These are phyloP conservation scores for Abrostola tripartita DNA, from an alignment of 2,888 invertebrate species.

Conservation along the genomic window DNA sequence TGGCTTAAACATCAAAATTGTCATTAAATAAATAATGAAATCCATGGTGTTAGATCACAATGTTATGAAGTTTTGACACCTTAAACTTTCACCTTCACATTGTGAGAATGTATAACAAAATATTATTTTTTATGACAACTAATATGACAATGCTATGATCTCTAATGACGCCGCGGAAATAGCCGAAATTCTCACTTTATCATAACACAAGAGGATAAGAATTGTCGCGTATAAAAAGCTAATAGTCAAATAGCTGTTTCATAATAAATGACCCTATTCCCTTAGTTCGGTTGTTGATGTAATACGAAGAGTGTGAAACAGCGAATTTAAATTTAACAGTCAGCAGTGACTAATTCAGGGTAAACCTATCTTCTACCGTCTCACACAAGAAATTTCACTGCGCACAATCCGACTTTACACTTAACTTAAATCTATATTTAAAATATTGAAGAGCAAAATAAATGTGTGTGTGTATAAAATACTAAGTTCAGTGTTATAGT, in stretches of 20 bases:
- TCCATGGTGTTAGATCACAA: constrained; percentile 18
- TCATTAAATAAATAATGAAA: constrained; percentile 8
- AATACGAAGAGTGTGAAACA: too few species aligned
- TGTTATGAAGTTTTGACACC: constrained; percentile 23
- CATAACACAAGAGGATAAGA: constrained; percentile 14
- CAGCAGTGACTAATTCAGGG: too few species aligned
- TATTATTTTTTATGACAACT: constrained; percentile 26
- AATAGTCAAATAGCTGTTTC: too few species aligned
- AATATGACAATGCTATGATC: constrained; percentile 30
- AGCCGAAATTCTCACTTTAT: constrained; percentile 35
- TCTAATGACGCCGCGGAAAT: constrained; percentile 27
- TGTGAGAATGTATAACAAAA: constrained; percentile 39
- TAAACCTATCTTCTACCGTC: too few species aligned
- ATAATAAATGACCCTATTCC: neutral
- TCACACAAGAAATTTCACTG: too few species aligned
- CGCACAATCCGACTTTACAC: too few species aligned
- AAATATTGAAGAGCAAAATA: too few species aligned
- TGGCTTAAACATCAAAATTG: too few species aligned
- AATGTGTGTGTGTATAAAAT: too few species aligned
- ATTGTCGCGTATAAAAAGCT: constrained; percentile 8
- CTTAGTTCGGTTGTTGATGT: neutral
- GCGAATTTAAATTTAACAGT: too few species aligned
- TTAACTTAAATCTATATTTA: too few species aligned
- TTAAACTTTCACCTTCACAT: constrained; percentile 27
- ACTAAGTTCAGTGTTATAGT: too few species aligned